Percentiles rank a stretch among this genome's conserved stretches.
These are phyloP conservation scores for Polydrusus pterygomalis DNA, from an alignment of 2,888 invertebrate genomes.

Conservation along the genomic window DNA sequence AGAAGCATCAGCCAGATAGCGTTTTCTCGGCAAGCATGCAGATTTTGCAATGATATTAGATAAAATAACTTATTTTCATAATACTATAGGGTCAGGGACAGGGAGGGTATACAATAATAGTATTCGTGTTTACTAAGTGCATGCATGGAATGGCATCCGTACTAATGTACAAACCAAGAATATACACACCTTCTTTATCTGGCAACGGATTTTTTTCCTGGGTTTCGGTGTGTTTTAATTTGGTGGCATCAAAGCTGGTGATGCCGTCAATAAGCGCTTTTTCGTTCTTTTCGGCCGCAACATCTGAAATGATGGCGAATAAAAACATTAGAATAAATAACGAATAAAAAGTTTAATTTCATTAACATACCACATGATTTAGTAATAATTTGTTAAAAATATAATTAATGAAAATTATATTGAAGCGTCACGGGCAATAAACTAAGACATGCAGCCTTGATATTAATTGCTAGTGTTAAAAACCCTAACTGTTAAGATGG, in stretches of 20 bases:
- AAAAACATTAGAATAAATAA: background rate
- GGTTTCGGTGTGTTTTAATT: slow-evolving; percentile 93
- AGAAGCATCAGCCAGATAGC: slow-evolving; percentile 9
- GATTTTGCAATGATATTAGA: slow-evolving; percentile 14
- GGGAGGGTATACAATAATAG: too few species aligned
- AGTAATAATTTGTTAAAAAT: slow-evolving; percentile 17
- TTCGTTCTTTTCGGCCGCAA: slow-evolving; percentile 90
- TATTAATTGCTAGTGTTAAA: slow-evolving; percentile 11
- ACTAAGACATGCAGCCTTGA: background rate
- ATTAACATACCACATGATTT: background rate
- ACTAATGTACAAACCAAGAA: background rate
- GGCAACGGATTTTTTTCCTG: slow-evolving; percentile 95
- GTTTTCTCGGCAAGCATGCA: slow-evolving; percentile 6
- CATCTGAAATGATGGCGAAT: slow-evolving; percentile 78
- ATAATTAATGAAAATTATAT: slow-evolving; percentile 3
- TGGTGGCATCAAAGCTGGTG: slow-evolving; percentile 87
- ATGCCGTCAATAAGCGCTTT: slow-evolving; percentile 90
- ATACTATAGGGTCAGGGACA: too few species aligned
- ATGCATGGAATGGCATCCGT: too few species aligned
- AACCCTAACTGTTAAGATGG: background rate
- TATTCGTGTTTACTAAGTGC: too few species aligned
- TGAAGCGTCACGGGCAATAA: background rate
- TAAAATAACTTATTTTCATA: too few species aligned
- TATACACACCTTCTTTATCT: slow-evolving; percentile 88
- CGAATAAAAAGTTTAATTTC: background rate